Evolutionary conservation across 2,113 vertebrate species (phyloP), one percentile per base, ranked within the genome.

Genomic region (Gambusia affinis): DNA sequence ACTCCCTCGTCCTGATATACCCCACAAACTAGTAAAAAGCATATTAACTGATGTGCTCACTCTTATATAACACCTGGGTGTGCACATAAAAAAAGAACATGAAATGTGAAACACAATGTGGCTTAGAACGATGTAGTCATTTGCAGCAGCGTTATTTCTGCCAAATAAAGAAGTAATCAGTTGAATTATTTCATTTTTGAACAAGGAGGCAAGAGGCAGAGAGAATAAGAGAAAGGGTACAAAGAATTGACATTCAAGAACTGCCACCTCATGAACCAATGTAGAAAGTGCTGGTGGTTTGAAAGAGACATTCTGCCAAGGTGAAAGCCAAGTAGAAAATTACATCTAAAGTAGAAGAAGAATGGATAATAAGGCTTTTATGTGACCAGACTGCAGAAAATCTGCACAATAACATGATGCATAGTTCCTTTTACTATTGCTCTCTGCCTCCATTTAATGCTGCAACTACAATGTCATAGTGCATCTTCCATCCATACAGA

Each of bases 301-400:
- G 44, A 19, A 47, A 47, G 44, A 47, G 80, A 77, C 76, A 73
- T 80, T 67, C 78, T 80, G 79, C 83, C 85, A 90, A 88, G 87
- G 89, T 89, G 76, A 88, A 81, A 87, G 67, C 78, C 81, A 81
- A 88, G 83, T 75, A 60, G 71, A 81, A 89, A 81, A 90, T 86
- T 87, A 90, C 85, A 87, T 72, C 64, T 63, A 80, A 77, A 73
- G 68, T 73, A 77, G 81, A 83, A 77, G 79, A 89, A 80, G 64
- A 87, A 89, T 86, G 80, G 72, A 47, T 76, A 92, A 85, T 76
- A 75, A 80, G 61, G 78, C 28, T 64, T 87, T 82, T 80, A 83
- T 84, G 88, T 71, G 79, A 47, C 51, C 67, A 33, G 78, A 75
- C 79, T 73, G 62, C 81, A 51, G 82, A 83, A 69, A 83, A 62